These are phyloP conservation scores for Lycocerus yunnanus DNA, from an alignment of 2,888 invertebrate genomes.

Conservation along the genomic window DNA sequence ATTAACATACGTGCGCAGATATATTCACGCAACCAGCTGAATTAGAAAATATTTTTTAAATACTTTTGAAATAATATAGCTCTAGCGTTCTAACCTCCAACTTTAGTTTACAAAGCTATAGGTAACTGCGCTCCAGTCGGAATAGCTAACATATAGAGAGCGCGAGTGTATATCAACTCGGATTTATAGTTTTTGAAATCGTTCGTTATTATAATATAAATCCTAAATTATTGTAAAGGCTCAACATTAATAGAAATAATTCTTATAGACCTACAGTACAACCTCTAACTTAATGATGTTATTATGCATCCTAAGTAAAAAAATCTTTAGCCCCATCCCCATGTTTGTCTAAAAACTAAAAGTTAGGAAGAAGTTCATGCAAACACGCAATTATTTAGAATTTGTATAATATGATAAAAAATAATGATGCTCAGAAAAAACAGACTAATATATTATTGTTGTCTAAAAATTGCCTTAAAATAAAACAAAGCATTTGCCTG, in stretches of 20 bases:
- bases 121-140: background rate
- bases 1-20: conserved; percentile 18
- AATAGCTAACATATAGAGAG: background rate
- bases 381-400: background rate
- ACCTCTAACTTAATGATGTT: no score
- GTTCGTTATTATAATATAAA: no score
- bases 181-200: background rate
- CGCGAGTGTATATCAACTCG: background rate
- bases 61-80: background rate
- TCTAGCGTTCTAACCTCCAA: background rate
- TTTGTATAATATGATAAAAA: background rate
- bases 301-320: no score
- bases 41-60: background rate
- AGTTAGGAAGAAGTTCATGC: background rate
- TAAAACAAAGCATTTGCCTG: background rate
- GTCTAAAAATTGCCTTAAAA: background rate
- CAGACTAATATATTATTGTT: background rate
- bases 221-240: no score
- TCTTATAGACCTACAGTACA: no score
- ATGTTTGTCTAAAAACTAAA: background rate
- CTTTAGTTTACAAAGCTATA: background rate
- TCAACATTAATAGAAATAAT: no score
- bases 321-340: background rate
- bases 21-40: conserved; percentile 12
- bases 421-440: background rate